phyloP scores from a whole-genome alignment of 2,113 vertebrate genomes.

The Ramphastos sulfuratus region DNA sequence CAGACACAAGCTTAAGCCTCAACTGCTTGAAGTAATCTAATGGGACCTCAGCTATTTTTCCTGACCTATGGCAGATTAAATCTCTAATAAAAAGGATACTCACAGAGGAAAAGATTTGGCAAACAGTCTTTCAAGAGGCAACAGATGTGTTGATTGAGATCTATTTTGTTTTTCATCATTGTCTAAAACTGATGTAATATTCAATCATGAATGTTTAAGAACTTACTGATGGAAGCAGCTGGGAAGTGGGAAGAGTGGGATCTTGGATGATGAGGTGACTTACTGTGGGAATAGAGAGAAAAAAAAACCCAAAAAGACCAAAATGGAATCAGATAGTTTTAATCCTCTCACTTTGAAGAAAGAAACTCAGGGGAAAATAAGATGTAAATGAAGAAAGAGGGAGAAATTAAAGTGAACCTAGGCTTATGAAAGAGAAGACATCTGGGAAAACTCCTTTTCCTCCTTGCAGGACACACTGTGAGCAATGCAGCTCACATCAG shows the following conservation, averaged over 20 bases:
- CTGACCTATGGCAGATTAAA: not conserved
- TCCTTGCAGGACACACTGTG: not conserved
- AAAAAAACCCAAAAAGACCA: not conserved
- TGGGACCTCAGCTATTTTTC: not conserved
- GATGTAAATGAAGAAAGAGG: not conserved
- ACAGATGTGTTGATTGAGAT: constrained; percentile 20
- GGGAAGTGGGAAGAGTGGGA: constrained; percentile 37
- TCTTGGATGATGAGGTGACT: constrained; percentile 8
- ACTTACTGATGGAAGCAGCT: constrained; percentile 36
- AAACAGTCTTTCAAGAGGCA: not conserved
- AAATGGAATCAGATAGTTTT: not conserved
- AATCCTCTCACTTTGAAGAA: not conserved
- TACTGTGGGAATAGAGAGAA: not conserved
- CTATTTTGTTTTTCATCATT: not conserved
- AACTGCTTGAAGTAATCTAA: not conserved
- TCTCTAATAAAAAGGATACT: not conserved
- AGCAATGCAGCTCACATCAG: not conserved
- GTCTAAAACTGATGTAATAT: constrained; percentile 22
- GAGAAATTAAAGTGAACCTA: not conserved
- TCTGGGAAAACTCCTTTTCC: not conserved
- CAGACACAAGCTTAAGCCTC: not conserved
- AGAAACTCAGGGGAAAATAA: not conserved
- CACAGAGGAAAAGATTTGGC: not conserved
- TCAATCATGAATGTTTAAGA: constrained; percentile 31
- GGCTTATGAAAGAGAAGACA: not conserved